These are phyloP conservation scores for Ephydatia muelleri DNA, from an alignment of 37 sponge, comb jelly and placozoan species.

Conservation along the genomic window DNA sequence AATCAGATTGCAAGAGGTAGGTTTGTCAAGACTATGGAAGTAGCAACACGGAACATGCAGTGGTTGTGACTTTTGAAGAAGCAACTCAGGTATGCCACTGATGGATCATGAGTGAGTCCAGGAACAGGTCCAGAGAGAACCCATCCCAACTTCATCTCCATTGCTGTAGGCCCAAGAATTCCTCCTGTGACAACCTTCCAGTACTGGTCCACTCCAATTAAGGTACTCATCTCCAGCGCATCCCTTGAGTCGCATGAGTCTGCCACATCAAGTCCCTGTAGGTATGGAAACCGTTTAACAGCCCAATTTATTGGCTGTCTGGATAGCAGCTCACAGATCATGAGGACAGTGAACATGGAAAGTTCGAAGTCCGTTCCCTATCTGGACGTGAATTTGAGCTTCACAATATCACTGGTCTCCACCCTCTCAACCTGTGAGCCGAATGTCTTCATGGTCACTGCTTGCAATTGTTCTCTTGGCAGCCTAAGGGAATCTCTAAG, in stretches of 20 bases:
- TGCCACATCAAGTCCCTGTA: constrained; percentile 15
- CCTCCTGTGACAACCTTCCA: constrained; percentile 29
- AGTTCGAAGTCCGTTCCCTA: not conserved
- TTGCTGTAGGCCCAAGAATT: constrained; percentile 30
- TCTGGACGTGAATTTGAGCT: not conserved
- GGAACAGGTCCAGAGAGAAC: constrained; percentile 8
- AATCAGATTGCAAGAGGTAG: no score
- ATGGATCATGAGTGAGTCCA: not conserved
- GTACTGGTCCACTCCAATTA: constrained; percentile 35
- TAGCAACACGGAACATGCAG: no score
- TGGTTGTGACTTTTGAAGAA: no score
- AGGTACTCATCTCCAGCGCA: constrained; percentile 2
- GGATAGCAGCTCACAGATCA: constrained; percentile 16
- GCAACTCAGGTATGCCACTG: no score
- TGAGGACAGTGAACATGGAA: not conserved
- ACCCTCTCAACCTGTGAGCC: not conserved
- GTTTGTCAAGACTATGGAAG: no score
- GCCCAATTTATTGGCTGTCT: not conserved
- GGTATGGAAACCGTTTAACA: not conserved
- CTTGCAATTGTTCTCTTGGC: not conserved
- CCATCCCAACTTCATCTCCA: constrained; percentile 29
- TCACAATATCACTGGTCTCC: constrained; percentile 15
- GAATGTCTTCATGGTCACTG: constrained; percentile 23
- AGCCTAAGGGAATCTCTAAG: not conserved
- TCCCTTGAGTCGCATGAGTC: constrained; percentile 7